Base-by-base conservation (phyloP, 2,888 invertebrate genomes). In the Oxytorus armatus region DNA sequence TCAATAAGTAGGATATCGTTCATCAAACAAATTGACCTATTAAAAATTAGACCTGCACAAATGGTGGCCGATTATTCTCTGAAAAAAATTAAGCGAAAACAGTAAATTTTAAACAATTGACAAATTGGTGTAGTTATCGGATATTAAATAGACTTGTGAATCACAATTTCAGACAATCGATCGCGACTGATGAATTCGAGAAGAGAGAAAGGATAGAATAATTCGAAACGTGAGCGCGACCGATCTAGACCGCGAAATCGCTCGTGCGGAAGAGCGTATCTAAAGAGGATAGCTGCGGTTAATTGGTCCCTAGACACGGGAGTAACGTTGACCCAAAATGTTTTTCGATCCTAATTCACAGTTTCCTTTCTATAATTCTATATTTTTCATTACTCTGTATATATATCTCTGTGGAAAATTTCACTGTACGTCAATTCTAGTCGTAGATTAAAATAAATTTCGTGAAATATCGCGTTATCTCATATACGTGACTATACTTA, bases 131-230 rank as follows among this genome's bases (percentile, higher is more conserved):
- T n/a, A n/a, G n/a, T n/a, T n/a, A n/a, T n/a, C n/a, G n/a, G n/a
- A n/a, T n/a, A n/a, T n/a, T n/a, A n/a, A n/a, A n/a, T n/a, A n/a
- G n/a, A n/a, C n/a, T n/a, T n/a, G n/a, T n/a, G n/a, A n/a, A n/a
- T n/a, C n/a, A n/a, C n/a, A n/a, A n/a, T n/a, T n/a, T n/a, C n/a
- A n/a, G n/a, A n/a, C n/a, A n/a, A n/a, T n/a, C n/a, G n/a, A 87
- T 83, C 87, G 87, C 83, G 81, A 85, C 86, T 73, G 85, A 88
- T 87, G 84, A 84, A 70, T 18, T 79, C 83, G 82, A 83, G 59
- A 39, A n/a, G 18, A 51, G 36, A 33, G 21, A 39, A 36, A 16
- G 44, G 8, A 55, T 7, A 85, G 84, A 84, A 86, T 10, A 59
- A 86, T 79, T 79, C 83, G 77, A 81, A 85, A 83, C 82, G 82